phyloP scores from a whole-genome alignment of 2,888 invertebrate species.

The Hyposoter dolosus region DNA sequence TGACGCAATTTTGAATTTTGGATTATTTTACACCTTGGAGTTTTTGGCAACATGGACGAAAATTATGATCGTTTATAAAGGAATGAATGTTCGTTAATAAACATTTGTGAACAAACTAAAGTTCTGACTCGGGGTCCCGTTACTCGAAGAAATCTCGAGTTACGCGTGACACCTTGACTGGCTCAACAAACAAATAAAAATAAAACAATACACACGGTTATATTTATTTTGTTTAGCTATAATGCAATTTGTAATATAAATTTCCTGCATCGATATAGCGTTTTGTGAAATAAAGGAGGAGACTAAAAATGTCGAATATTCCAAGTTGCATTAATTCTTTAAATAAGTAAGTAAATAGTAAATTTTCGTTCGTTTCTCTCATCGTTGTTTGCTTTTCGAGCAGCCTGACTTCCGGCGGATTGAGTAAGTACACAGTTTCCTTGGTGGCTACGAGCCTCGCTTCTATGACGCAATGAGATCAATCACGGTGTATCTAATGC shows the following conservation, averaged over 20 bases:
- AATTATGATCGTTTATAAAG: neutral
- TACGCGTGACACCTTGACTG: slow-evolving; percentile 37
- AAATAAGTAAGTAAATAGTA: too few relatives aligned
- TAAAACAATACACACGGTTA: slow-evolving; percentile 10
- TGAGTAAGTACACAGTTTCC: neutral
- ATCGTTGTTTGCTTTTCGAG: neutral
- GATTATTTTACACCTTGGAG: neutral
- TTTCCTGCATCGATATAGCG: slow-evolving; percentile 40
- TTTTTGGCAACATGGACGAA: neutral
- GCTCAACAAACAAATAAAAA: slow-evolving; percentile 3
- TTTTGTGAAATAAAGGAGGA: slow-evolving; percentile 46
- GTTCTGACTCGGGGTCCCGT: slow-evolving; percentile 47
- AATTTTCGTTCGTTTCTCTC: neutral
- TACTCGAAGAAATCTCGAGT: slow-evolving; percentile 51
- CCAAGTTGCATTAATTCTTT: neutral
- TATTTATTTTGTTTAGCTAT: slow-evolving; percentile 64
- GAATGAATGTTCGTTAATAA: neutral
- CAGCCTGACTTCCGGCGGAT: neutral
- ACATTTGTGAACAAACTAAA: neutral
- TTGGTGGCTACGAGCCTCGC: neutral
- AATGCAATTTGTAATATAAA: slow-evolving; percentile 68
- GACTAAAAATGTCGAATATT: slow-evolving; percentile 1
- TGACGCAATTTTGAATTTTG: neutral
- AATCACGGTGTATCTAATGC: neutral
- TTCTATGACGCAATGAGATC: slow-evolving; percentile 28